These are phyloP conservation scores for Odontomachus brunneus DNA, from an alignment of 1,140 invertebrate species.

Conservation along the genomic window DNA sequence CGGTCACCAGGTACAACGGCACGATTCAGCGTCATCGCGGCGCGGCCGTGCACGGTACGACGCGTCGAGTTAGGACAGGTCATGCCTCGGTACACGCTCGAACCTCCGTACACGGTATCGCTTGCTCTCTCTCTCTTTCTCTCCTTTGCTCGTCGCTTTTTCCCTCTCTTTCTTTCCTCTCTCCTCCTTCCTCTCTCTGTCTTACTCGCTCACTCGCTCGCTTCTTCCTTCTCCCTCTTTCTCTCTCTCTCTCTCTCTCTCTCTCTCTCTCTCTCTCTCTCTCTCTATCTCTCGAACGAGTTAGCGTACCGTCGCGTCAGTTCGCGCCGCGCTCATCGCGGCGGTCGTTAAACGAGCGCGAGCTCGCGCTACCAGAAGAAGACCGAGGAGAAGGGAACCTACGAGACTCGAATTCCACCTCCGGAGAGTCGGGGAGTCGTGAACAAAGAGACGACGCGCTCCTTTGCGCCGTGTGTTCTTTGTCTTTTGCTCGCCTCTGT, in stretches of 20 bases:
- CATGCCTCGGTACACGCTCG: conserved; percentile 64
- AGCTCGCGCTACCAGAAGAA: too few relatives aligned
- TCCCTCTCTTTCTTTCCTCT: conserved; percentile 67
- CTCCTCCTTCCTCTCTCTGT: conserved; percentile 17
- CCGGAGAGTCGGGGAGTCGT: conserved; percentile 61
- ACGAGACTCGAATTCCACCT: conserved; percentile 76
- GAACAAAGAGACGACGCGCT: conserved; percentile 71
- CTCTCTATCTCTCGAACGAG: neutral
- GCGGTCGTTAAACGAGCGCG: conserved; percentile 50
- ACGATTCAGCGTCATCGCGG: conserved; percentile 8
- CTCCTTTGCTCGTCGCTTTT: conserved; percentile 1
- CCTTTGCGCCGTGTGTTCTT: neutral
- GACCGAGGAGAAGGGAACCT: neutral
- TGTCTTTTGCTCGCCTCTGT: neutral
- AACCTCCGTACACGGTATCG: conserved; percentile 31
- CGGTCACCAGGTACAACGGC: conserved; percentile 35
- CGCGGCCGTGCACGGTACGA: conserved; percentile 47
- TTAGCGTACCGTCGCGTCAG: neutral
- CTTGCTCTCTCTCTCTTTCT: conserved; percentile 63
- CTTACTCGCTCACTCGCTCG: neutral
- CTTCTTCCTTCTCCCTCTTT: conserved; percentile 56
- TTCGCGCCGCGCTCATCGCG: conserved; percentile 16
- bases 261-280: conserved; percentile 30
- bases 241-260: conserved; percentile 30
- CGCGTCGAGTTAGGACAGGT: conserved; percentile 67